Evolutionary conservation across 2,888 invertebrate genomes (phyloP).

Genomic region (Ashinkailepas kermadecensis): DNA sequence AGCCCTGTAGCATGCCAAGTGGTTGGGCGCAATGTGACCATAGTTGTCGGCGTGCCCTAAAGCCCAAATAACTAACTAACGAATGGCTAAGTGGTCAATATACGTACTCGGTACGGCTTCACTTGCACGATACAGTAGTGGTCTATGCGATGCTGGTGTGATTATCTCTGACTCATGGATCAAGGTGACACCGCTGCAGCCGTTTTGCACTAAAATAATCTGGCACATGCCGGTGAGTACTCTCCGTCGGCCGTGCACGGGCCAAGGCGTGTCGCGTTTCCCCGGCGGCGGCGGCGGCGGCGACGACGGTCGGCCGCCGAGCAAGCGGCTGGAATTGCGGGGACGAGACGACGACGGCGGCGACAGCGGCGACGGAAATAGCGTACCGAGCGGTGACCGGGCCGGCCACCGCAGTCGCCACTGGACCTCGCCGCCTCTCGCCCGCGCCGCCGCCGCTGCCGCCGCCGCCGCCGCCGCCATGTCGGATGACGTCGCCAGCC

Average conservation of each 20-base stretch:
- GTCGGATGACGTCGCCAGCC: not conserved
- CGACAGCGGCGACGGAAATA: not conserved
- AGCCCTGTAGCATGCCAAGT: too few species aligned
- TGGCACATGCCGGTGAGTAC: not conserved
- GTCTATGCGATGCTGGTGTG: too few species aligned
- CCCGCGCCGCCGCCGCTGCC: not conserved
- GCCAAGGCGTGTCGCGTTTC: slow-evolving; percentile 8
- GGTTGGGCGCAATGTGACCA: too few species aligned
- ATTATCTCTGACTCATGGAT: not conserved
- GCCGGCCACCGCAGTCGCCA: not conserved
- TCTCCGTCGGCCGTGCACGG: not conserved
- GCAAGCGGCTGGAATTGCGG: slow-evolving; percentile 14
- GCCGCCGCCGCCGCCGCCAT: not conserved
- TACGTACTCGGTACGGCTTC: too few species aligned
- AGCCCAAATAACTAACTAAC: too few species aligned
- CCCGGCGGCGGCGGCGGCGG: slow-evolving; percentile 8
- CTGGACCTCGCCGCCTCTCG: not conserved
- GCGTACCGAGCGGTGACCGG: not conserved
- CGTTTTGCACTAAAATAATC: not conserved
- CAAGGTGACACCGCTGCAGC: not conserved
- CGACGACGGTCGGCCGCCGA: not conserved
- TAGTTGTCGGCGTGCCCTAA: too few species aligned
- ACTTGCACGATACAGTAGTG: too few species aligned
- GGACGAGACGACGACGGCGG: not conserved
- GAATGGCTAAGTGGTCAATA: too few species aligned